A percentile compares a stretch with the other conserved stretches of the same genome.
These are phyloP conservation scores for Lochmaea crataegi DNA, from an alignment of 2,888 invertebrate species.

Conservation along the genomic window DNA sequence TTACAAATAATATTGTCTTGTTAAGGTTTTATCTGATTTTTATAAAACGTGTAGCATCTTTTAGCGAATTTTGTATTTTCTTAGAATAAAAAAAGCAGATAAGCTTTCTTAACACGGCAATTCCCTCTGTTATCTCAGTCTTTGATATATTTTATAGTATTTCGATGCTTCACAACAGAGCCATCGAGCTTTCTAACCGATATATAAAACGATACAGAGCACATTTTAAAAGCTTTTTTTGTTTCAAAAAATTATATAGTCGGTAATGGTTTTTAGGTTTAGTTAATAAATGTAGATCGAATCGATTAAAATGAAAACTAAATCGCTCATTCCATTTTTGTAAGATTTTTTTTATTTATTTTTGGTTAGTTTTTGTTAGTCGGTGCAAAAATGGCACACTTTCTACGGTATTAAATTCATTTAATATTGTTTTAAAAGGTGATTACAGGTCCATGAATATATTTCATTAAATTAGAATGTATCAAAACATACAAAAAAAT, in stretches of 20 bases:
- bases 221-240: not conserved
- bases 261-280: constrained; percentile 13
- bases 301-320: constrained; percentile 34
- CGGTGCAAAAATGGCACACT: constrained; percentile 20
- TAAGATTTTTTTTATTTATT: constrained; percentile 20
- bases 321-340: constrained; percentile 42
- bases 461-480: not conserved
- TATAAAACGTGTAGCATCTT: not conserved
- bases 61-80: constrained; percentile 4
- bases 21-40: constrained; percentile 4
- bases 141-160: not conserved
- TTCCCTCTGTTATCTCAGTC: not conserved
- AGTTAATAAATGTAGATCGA: constrained; percentile 33
- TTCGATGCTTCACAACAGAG: not conserved
- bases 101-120: not conserved
- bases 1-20: not conserved
- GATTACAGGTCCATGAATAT: not conserved
- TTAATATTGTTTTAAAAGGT: constrained; percentile 1
- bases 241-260: constrained; percentile 17
- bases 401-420: constrained; percentile 25
- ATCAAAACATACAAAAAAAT: not conserved
- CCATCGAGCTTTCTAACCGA: not conserved
- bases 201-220: not conserved
- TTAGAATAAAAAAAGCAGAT: not conserved
- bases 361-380: constrained; percentile 11